Conservation (phyloP, 2,888 invertebrate species). For the Catocala fraxini region DNA sequence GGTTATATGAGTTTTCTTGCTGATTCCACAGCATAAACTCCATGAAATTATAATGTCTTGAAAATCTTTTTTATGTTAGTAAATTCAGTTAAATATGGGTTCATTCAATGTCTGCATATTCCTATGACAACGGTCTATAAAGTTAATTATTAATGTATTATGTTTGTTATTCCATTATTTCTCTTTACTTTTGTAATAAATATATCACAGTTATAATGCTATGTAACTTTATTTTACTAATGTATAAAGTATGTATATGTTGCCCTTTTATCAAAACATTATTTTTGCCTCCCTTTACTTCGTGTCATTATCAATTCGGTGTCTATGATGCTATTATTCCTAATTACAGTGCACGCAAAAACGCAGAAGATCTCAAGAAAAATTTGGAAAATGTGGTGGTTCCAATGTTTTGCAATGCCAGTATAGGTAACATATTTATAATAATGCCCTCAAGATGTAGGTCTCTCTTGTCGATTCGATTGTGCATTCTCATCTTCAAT, state of each 20-base stretch:
- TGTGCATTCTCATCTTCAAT: conserved; percentile 80
- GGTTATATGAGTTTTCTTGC: conserved; percentile 27
- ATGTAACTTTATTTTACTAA: conserved; percentile 25
- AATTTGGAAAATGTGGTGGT: conserved; percentile 98
- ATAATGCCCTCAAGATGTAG: conserved; percentile 86
- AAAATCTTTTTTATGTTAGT: neutral
- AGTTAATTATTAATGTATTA: too few species aligned
- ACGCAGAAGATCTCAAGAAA: conserved; percentile 96
- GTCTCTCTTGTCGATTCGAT: conserved; percentile 80
- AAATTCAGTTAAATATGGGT: neutral
- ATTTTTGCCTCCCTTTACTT: conserved; percentile 56
- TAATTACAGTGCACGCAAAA: conserved; percentile 96
- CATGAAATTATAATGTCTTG: conserved; percentile 14
- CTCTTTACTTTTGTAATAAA: neutral
- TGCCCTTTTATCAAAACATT: conserved; percentile 24
- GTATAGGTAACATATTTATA: conserved; percentile 90
- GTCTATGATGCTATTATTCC: conserved; percentile 87
- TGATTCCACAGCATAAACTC: conserved; percentile 26
- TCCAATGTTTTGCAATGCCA: conserved; percentile 98
- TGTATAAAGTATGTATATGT: conserved; percentile 17
- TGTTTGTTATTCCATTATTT: too few species aligned
- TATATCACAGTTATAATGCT: neutral
- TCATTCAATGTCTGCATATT: conserved; percentile 1
- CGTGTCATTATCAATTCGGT: conserved; percentile 73
- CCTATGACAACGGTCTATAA: too few species aligned